Evolutionary conservation across 2,888 invertebrate species (phyloP).

Genomic region (Ischnura elegans): DNA sequence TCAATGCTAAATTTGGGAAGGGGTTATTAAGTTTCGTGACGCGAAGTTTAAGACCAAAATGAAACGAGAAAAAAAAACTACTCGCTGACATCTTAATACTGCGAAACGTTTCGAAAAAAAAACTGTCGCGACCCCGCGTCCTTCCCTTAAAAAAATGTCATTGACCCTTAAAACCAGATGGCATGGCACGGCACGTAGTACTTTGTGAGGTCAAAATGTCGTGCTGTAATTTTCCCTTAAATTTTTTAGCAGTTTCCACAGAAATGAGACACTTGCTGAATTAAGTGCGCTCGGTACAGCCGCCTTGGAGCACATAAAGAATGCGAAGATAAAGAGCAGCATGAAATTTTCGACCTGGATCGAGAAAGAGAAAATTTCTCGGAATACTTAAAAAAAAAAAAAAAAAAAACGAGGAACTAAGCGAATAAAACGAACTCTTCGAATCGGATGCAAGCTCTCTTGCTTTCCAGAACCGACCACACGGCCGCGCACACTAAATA

Average conservation of each 20-base stretch:
- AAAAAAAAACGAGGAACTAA: too few relatives aligned
- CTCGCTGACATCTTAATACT: too few relatives aligned
- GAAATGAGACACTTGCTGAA: neutral
- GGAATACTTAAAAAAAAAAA: neutral
- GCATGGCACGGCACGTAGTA: neutral
- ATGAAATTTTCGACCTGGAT: neutral
- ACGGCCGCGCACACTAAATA: neutral
- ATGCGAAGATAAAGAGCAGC: neutral
- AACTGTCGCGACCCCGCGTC: too few relatives aligned
- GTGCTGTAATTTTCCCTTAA: neutral
- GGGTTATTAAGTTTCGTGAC: too few relatives aligned
- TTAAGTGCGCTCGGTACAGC: neutral
- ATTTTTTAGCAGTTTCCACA: neutral
- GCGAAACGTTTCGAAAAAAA: too few relatives aligned
- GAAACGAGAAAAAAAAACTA: too few relatives aligned
- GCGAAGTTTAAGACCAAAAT: too few relatives aligned
- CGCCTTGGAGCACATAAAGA: neutral
- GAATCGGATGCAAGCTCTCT: neutral
- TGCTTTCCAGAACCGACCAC: neutral
- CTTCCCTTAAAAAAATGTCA: neutral
- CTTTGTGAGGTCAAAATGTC: neutral
- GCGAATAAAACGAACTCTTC: neutral
- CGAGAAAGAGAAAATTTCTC: neutral
- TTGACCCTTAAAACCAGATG: neutral
- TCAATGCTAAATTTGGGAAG: too few relatives aligned